Percentiles rank a stretch among this genome's conserved stretches.
Evolutionary conservation across 2,888 invertebrate genomes (phyloP).

Genomic region (Agonopterix arenella): DNA sequence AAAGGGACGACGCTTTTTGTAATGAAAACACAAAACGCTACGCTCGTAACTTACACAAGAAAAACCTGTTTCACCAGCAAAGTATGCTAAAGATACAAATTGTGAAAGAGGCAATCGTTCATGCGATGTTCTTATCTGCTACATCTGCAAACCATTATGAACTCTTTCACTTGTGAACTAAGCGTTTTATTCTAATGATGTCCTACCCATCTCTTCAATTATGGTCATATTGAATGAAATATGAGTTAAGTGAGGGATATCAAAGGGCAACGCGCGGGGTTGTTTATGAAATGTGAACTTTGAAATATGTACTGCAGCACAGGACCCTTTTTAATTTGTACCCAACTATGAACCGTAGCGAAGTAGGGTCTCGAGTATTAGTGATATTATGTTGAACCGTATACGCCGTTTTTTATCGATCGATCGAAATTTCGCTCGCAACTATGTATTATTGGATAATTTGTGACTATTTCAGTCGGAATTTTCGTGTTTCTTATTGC

Average conservation of each 20-base stretch:
- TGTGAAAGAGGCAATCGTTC: conserved; percentile 74
- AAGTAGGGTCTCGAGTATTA: conserved; percentile 43
- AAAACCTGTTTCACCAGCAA: conserved; percentile 71
- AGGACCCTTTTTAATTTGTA: conserved; percentile 74
- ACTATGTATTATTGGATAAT: conserved; percentile 57
- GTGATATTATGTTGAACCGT: conserved; percentile 25
- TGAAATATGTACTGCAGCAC: conserved; percentile 63
- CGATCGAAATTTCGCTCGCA: conserved; percentile 41
- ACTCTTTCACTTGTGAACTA: conserved; percentile 45
- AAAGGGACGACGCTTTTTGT: conserved; percentile 65
- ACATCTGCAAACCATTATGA: conserved; percentile 40
- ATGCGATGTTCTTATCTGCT: conserved; percentile 52
- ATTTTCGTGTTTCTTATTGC: conserved; percentile 75
- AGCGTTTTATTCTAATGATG: conserved; percentile 50
- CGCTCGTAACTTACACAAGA: conserved; percentile 50
- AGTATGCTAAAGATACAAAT: conserved; percentile 74
- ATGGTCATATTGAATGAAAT: conserved; percentile 75
- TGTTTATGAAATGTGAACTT: conserved; percentile 70
- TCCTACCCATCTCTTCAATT: conserved; percentile 60
- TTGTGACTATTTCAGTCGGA: conserved; percentile 53
- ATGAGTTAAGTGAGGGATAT: conserved; percentile 75
- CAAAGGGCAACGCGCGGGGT: conserved; percentile 69
- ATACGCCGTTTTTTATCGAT: conserved; percentile 34
- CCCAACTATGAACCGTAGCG: conserved; percentile 63
- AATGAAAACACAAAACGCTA: conserved; percentile 58